Conservation (phyloP, 2,797 vertebrate genomes). For the Thaleichthys pacificus region DNA sequence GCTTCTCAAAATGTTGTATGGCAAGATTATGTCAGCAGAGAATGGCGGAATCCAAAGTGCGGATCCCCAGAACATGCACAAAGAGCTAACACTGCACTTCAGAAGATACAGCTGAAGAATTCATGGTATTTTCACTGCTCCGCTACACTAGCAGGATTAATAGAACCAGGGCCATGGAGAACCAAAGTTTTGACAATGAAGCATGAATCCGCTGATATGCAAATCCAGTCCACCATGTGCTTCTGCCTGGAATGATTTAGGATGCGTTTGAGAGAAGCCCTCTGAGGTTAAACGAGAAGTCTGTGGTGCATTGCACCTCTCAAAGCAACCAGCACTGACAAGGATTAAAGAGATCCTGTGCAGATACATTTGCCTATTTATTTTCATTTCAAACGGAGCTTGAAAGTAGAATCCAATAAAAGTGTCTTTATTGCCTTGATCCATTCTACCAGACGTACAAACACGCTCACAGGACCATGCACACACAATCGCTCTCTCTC, state of each 20-base stretch:
- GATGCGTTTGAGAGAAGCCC: slow-evolving; percentile 56
- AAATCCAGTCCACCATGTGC: slow-evolving; percentile 62
- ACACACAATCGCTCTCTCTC: slow-evolving; percentile 18
- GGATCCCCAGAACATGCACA: not conserved
- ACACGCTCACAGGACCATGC: slow-evolving; percentile 39
- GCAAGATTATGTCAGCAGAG: not conserved
- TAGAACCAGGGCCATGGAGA: slow-evolving; percentile 49
- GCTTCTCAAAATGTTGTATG: slow-evolving; percentile 11
- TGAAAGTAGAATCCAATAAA: slow-evolving; percentile 63
- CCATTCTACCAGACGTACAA: slow-evolving; percentile 58
- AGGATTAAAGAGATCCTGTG: slow-evolving; percentile 63
- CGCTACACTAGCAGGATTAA: slow-evolving; percentile 57
- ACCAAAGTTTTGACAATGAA: slow-evolving; percentile 68
- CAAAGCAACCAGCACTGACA: slow-evolving; percentile 64
- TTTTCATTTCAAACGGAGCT: slow-evolving; percentile 69
- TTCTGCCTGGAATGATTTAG: slow-evolving; percentile 70
- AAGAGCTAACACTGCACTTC: slow-evolving; percentile 1
- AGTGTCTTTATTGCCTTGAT: slow-evolving; percentile 60
- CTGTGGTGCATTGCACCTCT: slow-evolving; percentile 64
- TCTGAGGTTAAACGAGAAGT: slow-evolving; percentile 67
- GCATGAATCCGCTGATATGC: slow-evolving; percentile 64
- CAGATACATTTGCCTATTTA: slow-evolving; percentile 66
- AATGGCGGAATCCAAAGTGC: slow-evolving; percentile 51
- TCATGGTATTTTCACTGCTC: slow-evolving; percentile 32
- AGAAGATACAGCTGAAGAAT: slow-evolving; percentile 11